These are phyloP conservation scores for Drosophila putrida DNA, from an alignment of 2,888 invertebrate genomes.

Conservation along the genomic window DNA sequence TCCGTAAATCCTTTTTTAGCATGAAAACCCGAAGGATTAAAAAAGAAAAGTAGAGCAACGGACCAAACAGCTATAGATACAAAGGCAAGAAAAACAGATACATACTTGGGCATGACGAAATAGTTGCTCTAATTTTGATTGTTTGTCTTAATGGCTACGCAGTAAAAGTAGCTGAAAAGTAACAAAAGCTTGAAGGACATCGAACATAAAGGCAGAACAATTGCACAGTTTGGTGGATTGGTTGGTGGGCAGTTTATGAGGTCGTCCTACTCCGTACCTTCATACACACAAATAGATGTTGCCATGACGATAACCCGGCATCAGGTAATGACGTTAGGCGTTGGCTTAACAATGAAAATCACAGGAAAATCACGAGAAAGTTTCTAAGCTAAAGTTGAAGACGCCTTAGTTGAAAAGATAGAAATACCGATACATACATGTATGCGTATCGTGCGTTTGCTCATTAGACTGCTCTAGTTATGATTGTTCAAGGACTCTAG, in stretches of 20 bases:
- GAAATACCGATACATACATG: constrained; percentile 17
- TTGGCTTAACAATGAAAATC: constrained; percentile 70
- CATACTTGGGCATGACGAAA: constrained; percentile 43
- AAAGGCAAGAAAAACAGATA: constrained; percentile 13
- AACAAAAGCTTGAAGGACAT: constrained; percentile 74
- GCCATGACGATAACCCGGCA: constrained; percentile 10
- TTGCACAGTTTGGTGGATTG: constrained; percentile 38
- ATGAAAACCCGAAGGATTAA: constrained; percentile 80
- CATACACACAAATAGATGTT: not conserved
- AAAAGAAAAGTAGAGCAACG: constrained; percentile 79
- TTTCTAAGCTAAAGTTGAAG: constrained; percentile 26
- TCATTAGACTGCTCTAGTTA: constrained; percentile 66
- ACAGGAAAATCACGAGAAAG: constrained; percentile 74
- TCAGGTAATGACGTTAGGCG: constrained; percentile 52
- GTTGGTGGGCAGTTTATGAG: constrained; percentile 43
- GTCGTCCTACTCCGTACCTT: not conserved
- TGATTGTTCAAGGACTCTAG: constrained; percentile 57
- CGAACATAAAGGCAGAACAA: constrained; percentile 59
- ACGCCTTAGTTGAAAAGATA: not conserved
- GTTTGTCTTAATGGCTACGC: constrained; percentile 72
- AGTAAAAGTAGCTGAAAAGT: constrained; percentile 68
- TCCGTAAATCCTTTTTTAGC: constrained; percentile 79
- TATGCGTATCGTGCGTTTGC: constrained; percentile 9
- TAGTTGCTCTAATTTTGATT: constrained; percentile 82
- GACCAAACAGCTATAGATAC: constrained; percentile 12